Evolutionary conservation across 2,888 invertebrate species (phyloP), one percentile per base, ranked within the genome.

Genomic region (Drosophila sordidula): DNA sequence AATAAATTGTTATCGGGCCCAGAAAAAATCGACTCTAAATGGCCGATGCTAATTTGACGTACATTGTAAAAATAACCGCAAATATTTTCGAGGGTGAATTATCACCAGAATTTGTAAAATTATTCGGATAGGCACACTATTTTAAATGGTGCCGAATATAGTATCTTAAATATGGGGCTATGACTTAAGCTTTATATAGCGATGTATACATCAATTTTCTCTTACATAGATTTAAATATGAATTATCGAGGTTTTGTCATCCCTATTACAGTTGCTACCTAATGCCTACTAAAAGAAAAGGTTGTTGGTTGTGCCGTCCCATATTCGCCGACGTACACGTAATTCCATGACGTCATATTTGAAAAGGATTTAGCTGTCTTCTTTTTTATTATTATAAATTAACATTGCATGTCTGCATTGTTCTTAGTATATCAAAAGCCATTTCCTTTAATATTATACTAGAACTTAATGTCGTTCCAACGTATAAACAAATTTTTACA

Each of bases 321-420:
- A 8, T 11, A 25, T 39, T 51, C 6, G 42, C n/a, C 39, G 25
- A 39, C 32, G 38, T 39, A 63, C 14, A 36, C 45, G 6, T 16
- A 22, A 34, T 12, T 26, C 1, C 9, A 8, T 74, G 70, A 74
- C 73, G 64, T 69, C 70, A 74, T 52, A 54, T 14, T 8, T 36
- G 4, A 14, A 9, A 38, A 11, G 9, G 2, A 42, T 9, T 1
- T n/a, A 6, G 8, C 25, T 14, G 2, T 22, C n/a, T 42, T 8
- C 12, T 6, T n/a, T 14, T 12, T 44, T 22, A 12, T 18, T 32
- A 36, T 34, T 25, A 14, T 18, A 5, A 11, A 29, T 29, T 4
- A 38, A 4, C 11, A 14, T 12, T 18, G 12, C 3, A 34, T 14
- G 9, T 8, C 0, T 12, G 2, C 3, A 4, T 14, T 36, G 0